phyloP scores from a whole-genome alignment of 2,113 vertebrate genomes.

The Centrocercus urophasianus region DNA sequence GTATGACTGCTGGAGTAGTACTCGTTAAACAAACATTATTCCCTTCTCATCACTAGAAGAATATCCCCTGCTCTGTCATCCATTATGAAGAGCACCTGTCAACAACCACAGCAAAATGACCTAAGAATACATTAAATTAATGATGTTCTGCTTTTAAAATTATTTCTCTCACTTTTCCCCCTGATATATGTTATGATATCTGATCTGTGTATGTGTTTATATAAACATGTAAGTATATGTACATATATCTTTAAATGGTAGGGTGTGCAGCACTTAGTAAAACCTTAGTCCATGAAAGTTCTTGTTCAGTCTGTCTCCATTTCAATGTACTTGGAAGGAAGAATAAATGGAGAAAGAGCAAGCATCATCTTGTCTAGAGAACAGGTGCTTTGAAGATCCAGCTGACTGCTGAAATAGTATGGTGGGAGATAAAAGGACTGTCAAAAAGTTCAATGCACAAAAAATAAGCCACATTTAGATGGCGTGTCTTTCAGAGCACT shows the following conservation, averaged over 20 bases:
- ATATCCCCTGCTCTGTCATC: not conserved
- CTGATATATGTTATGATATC: too few species aligned
- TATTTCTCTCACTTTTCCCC: not conserved
- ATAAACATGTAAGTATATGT: not conserved
- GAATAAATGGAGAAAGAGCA: not conserved
- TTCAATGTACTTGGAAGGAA: not conserved
- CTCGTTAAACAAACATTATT: not conserved
- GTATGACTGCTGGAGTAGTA: not conserved
- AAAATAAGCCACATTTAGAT: not conserved
- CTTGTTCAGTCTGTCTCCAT: not conserved
- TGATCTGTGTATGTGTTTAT: too few species aligned
- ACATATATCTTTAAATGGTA: not conserved
- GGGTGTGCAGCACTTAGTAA: not conserved
- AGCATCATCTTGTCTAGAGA: not conserved
- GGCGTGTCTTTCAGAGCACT: not conserved
- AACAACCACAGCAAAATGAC: not conserved
- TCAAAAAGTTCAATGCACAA: not conserved
- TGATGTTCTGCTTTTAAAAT: not conserved
- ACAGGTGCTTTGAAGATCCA: not conserved
- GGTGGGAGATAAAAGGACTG: not conserved
- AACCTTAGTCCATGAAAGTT: not conserved
- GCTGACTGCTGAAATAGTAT: not conserved
- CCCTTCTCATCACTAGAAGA: not conserved
- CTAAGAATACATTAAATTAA: not conserved
- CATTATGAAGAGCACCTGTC: not conserved